Conservation (phyloP, 1,140 invertebrate species). For the Drosophila melanogaster region DNA sequence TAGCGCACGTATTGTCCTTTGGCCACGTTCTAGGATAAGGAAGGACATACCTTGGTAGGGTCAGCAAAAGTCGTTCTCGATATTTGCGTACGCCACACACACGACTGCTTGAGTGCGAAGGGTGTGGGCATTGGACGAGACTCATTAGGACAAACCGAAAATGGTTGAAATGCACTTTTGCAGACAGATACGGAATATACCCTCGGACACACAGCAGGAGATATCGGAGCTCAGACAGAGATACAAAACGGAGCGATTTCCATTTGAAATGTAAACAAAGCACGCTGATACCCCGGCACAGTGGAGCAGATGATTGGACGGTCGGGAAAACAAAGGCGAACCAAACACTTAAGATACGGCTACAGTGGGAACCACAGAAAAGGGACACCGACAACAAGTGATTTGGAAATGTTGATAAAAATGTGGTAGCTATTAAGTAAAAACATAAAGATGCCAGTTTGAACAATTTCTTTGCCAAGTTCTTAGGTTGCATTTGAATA, state of each 20-base stretch:
- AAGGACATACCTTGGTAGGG: conserved; percentile 17
- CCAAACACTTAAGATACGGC: conserved; percentile 39
- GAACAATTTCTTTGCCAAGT: no score
- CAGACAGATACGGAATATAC: conserved; percentile 25
- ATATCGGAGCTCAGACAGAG: conserved; percentile 34
- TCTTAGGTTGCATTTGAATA: no score
- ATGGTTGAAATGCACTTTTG: conserved; percentile 69
- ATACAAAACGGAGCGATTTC: conserved; percentile 63
- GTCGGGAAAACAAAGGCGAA: conserved; percentile 38
- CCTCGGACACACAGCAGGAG: conserved; percentile 42
- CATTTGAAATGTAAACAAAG: conserved; percentile 77
- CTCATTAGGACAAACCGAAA: conserved; percentile 56
- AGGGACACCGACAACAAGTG: neutral
- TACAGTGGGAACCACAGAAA: conserved; percentile 17
- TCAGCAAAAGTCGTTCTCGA: conserved; percentile 28
- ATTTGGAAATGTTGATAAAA: neutral
- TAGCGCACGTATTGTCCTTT: conserved; percentile 54
- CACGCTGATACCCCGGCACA: conserved; percentile 71
- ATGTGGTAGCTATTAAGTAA: neutral
- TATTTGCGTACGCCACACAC: conserved; percentile 64
- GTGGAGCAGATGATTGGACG: conserved; percentile 42
- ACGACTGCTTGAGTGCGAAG: conserved; percentile 23
- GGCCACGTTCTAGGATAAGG: conserved; percentile 6
- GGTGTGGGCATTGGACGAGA: conserved; percentile 13
- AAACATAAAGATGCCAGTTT: no score